Conservation (phyloP, 2,888 invertebrate species). For the Poecilus cupreus region DNA sequence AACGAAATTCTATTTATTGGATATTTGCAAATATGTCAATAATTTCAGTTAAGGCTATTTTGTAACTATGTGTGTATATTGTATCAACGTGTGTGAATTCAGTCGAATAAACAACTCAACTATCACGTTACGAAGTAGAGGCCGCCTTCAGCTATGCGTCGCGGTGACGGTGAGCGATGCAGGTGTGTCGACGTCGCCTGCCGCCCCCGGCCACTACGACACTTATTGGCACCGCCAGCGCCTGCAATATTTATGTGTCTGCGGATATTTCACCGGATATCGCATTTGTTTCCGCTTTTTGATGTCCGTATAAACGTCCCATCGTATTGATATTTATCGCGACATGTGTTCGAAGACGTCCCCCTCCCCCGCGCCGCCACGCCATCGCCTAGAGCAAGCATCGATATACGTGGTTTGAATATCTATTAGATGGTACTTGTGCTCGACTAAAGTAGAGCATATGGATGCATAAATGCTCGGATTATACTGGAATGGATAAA, state of each 20-base stretch:
- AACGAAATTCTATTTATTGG: no score
- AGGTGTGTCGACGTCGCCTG: neutral
- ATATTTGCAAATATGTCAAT: no score
- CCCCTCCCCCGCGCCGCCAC: neutral
- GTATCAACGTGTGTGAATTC: no score
- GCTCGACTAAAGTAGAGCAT: slow-evolving; percentile 10
- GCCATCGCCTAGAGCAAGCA: neutral
- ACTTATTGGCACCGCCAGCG: slow-evolving; percentile 47
- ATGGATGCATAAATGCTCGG: slow-evolving; percentile 41
- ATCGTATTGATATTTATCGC: slow-evolving; percentile 57
- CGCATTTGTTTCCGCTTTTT: slow-evolving; percentile 57
- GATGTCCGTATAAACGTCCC: slow-evolving; percentile 54
- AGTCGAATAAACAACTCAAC: no score
- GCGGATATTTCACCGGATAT: slow-evolving; percentile 52
- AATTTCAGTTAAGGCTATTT: no score
- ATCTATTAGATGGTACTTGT: slow-evolving; percentile 21
- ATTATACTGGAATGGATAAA: slow-evolving; percentile 26
- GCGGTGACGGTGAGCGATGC: slow-evolving; percentile 33
- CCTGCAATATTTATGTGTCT: slow-evolving; percentile 48
- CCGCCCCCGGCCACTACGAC: neutral
- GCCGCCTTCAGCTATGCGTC: no score
- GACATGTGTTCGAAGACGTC: slow-evolving; percentile 44
- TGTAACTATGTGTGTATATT: no score
- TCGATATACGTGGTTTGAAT: slow-evolving; percentile 46
- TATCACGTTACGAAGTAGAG: no score